These are phyloP conservation scores for Protobothrops flavoviridis DNA, from an alignment of 2,113 vertebrate species.

Conservation along the genomic window DNA sequence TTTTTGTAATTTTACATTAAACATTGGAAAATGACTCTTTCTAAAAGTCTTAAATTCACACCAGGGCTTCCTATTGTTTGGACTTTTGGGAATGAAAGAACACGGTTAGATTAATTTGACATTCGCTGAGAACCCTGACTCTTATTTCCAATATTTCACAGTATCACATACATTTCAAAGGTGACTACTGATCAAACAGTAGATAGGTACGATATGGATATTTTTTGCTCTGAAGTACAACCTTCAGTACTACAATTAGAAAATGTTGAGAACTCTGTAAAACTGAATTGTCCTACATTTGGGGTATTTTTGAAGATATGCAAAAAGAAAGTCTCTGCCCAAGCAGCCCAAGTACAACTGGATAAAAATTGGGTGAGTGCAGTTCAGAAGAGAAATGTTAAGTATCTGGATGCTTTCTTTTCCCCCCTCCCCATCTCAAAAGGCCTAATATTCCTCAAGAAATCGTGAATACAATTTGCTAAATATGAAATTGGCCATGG, in stretches of 20 bases:
- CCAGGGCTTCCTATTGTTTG: background rate
- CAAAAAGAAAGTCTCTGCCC: background rate
- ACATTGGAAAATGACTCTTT: background rate
- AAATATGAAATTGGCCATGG: background rate
- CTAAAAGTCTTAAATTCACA: background rate
- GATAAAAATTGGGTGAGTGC: background rate
- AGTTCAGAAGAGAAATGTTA: background rate
- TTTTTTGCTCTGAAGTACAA: background rate
- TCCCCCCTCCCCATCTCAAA: background rate
- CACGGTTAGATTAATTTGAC: background rate
- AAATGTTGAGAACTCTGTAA: background rate
- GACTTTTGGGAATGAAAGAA: background rate
- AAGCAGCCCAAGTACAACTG: background rate
- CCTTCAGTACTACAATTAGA: background rate
- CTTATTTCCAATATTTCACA: background rate
- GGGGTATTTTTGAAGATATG: background rate
- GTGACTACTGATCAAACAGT: background rate
- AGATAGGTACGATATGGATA: background rate
- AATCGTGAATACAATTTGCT: background rate
- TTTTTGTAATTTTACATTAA: background rate
- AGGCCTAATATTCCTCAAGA: background rate
- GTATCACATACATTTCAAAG: background rate
- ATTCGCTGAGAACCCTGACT: background rate
- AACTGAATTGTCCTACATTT: background rate
- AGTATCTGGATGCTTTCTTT: background rate